Percentiles rank a stretch among this genome's conserved stretches.
Evolutionary conservation across 2,888 invertebrate species (phyloP).

Genomic region (Eupithecia dodoneata): DNA sequence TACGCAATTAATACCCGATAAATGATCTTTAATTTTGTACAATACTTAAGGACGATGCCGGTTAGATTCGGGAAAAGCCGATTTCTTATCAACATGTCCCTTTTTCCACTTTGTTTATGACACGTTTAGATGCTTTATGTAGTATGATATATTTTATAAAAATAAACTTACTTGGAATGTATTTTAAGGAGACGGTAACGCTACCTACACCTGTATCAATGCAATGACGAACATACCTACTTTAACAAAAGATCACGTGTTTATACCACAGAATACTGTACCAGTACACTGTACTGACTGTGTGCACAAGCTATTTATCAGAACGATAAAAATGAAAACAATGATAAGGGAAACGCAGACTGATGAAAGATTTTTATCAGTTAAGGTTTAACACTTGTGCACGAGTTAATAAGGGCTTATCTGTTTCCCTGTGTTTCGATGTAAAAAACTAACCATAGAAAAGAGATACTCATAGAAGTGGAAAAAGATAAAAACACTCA

Average conservation of each 20-base stretch:
- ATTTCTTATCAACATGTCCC: neutral
- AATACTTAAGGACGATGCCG: neutral
- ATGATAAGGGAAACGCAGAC: conserved; percentile 5
- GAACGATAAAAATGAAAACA: conserved; percentile 45
- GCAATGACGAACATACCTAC: conserved; percentile 36
- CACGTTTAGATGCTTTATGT: neutral
- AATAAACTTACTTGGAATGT: conserved; percentile 56
- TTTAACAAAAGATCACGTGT: conserved; percentile 35
- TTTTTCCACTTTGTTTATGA: neutral
- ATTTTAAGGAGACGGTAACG: conserved; percentile 2
- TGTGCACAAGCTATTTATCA: conserved; percentile 30
- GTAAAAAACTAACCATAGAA: neutral
- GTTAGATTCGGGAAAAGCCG: neutral
- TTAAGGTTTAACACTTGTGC: neutral
- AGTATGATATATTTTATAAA: neutral
- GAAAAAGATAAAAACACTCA: neutral
- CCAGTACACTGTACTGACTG: neutral
- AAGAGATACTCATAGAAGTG: neutral
- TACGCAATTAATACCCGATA: no score
- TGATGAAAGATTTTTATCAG: conserved; percentile 1
- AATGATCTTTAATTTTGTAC: neutral
- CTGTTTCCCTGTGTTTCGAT: no score
- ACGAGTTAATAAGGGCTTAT: neutral
- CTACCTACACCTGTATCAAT: conserved; percentile 45
- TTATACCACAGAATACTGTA: conserved; percentile 24